Base-by-base conservation (phyloP, 2,888 invertebrate genomes). In the Apotomis betuletana region DNA sequence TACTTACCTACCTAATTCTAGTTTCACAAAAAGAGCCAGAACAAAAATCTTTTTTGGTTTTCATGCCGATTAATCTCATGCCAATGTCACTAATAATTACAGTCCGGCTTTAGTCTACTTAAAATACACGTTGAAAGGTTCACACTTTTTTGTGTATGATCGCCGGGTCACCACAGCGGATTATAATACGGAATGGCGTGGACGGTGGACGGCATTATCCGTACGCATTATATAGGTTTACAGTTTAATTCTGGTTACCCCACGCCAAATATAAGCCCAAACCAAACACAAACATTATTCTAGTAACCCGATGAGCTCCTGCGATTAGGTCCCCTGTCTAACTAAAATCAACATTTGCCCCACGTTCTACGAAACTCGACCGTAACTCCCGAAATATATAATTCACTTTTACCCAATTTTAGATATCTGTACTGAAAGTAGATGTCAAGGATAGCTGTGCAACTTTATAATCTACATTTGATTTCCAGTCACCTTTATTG, bases 211-310 rank as follows among this genome's bases (percentile, higher is more conserved):
- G 5, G 69, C 27, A 63, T 59, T 67, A 60, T 55, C 57, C 65
- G 73, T 72, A 52, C 75, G 79, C 80, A 81, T 81, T 81, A 81
- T 83, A 79, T 80, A 83, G 82, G 79, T 83, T 85, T 83, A 82
- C 78, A 81, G 84, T 79, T 82, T 85, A 86, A 87, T 77, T 78
- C 80, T 68, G 77, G 82, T 80, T 69, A 76, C 79, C 81, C 83
- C 77, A 78, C 76, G 79, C 75, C 79, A 77, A 80, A 78, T 78
- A 86, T 87, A 89, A 88, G 89, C 90, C 84, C 81, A 81, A 77
- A 83, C 85, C 84, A 91, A 91, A 92, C 85, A 91, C 86, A 91
- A 92, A 92, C 92, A 92, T 92, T 92, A 91, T 92, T 92, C 85
- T 88, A 91, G 92, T 92, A 92, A 92, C 86, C 84, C 88, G 91